phyloP scores from a whole-genome alignment of 2,888 invertebrate genomes.

The Trichacis sp. region DNA sequence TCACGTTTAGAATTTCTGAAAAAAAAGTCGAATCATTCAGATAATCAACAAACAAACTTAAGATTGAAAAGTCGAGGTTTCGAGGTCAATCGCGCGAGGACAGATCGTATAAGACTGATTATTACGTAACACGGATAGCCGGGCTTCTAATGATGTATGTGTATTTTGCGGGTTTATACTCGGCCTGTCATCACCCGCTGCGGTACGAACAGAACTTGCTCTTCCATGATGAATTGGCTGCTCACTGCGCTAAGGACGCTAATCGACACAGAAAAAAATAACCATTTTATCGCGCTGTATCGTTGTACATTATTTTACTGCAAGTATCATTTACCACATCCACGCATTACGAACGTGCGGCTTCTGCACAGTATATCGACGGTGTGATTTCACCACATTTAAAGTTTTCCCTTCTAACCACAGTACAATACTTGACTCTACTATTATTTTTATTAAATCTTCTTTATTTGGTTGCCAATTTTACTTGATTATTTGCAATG shows the following conservation, averaged over 20 bases:
- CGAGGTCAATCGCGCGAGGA: constrained; percentile 1
- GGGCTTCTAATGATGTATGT: constrained; percentile 5
- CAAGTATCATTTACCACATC: not conserved
- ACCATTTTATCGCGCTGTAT: constrained; percentile 2
- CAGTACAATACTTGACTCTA: no score
- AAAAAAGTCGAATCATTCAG: no score
- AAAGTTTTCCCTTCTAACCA: no score
- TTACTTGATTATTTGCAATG: no score
- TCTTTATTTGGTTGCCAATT: no score
- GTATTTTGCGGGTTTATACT: constrained; percentile 5
- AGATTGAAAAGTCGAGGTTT: not conserved
- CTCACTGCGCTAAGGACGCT: not conserved
- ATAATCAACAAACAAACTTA: not conserved
- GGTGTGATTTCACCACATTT: no score
- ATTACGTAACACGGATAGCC: constrained; percentile 2
- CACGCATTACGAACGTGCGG: not conserved
- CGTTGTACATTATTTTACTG: not conserved
- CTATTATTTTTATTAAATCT: no score
- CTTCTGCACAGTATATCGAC: not conserved
- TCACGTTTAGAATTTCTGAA: no score
- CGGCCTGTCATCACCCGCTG: constrained; percentile 7
- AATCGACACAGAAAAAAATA: constrained; percentile 3
- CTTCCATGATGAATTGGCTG: constrained; percentile 2
- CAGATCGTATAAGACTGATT: not conserved
- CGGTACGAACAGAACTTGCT: not conserved